Evolutionary conservation across 2,113 vertebrate species (phyloP).

Genomic region (Ranitomeya imitator): DNA sequence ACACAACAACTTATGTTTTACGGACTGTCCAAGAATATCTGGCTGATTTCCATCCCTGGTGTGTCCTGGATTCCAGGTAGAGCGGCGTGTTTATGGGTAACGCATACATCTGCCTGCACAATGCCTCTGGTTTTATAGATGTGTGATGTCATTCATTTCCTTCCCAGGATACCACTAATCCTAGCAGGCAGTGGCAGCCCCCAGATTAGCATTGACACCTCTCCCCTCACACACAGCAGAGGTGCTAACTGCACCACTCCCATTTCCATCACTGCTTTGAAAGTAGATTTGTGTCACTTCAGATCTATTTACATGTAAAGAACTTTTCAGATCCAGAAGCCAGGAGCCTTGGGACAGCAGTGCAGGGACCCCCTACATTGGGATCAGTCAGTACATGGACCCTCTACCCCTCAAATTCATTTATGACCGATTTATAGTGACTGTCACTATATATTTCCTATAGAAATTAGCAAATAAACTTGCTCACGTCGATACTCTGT

Average conservation of each 20-base stretch:
- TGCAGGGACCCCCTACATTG: not conserved
- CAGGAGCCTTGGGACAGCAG: conserved; percentile 6
- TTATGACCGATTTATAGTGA: not conserved
- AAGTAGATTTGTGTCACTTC: conserved; percentile 38
- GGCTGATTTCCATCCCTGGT: no score
- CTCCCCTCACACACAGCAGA: not conserved
- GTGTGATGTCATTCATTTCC: not conserved
- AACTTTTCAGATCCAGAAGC: not conserved
- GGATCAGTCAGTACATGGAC: not conserved
- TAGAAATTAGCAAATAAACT: no score
- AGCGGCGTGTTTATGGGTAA: no score
- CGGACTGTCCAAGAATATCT: no score
- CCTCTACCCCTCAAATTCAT: not conserved
- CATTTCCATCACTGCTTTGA: conserved; percentile 49
- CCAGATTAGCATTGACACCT: conserved; percentile 30
- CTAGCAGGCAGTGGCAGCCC: conserved; percentile 23
- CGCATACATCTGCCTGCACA: not conserved
- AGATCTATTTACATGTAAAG: conserved; percentile 49
- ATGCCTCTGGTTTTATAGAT: not conserved
- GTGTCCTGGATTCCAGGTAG: no score
- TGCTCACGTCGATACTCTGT: no score
- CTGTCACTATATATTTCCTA: no score
- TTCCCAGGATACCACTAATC: not conserved
- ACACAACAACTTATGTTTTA: no score
- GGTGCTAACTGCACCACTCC: conserved; percentile 43